Percentiles rank a stretch among this genome's conserved stretches.
These are phyloP conservation scores for Thereva nobilitata DNA, from an alignment of 2,888 invertebrate species.

Conservation along the genomic window DNA sequence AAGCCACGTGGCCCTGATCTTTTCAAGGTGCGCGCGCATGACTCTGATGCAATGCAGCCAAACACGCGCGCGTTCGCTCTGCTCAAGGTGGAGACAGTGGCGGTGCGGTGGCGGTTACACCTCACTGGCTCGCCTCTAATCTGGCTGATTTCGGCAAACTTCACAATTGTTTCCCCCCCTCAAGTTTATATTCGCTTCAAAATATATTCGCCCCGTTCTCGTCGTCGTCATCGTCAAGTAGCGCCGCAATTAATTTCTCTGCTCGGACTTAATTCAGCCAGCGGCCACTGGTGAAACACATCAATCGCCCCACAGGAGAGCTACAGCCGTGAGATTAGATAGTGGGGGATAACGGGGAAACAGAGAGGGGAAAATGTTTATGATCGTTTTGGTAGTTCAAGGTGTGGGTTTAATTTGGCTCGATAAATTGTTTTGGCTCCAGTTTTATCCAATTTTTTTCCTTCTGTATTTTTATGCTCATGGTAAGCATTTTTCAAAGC, in stretches of 20 bases:
- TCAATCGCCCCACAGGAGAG: too few relatives aligned
- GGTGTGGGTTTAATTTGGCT: conserved; percentile 31
- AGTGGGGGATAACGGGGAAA: background rate
- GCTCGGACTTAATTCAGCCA: too few relatives aligned
- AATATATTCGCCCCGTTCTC: too few relatives aligned
- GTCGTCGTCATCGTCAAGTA: too few relatives aligned
- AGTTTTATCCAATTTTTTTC: conserved; percentile 8
- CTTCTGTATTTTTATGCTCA: conserved; percentile 15
- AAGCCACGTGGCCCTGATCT: conserved; percentile 32
- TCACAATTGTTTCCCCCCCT: too few relatives aligned
- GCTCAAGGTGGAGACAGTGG: conserved; percentile 30
- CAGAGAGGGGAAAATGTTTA: conserved; percentile 9
- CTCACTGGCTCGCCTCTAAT: conserved; percentile 8
- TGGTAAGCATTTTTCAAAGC: background rate
- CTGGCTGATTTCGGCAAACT: conserved; percentile 1
- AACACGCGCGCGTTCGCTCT: conserved; percentile 17
- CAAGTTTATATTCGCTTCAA: too few relatives aligned
- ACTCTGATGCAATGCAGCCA: conserved; percentile 21
- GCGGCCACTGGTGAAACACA: too few relatives aligned
- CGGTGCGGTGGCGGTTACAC: conserved; percentile 29
- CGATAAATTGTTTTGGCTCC: conserved; percentile 11
- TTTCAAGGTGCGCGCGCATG: conserved; percentile 26
- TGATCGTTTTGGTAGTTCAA: conserved; percentile 33
- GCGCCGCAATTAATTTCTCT: too few relatives aligned
- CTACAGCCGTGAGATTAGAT: too few relatives aligned